Percentiles rank a stretch among this genome's conserved stretches.
Evolutionary conservation across 2,113 vertebrate genomes (phyloP).

Genomic region (Platichthys flesus): DNA sequence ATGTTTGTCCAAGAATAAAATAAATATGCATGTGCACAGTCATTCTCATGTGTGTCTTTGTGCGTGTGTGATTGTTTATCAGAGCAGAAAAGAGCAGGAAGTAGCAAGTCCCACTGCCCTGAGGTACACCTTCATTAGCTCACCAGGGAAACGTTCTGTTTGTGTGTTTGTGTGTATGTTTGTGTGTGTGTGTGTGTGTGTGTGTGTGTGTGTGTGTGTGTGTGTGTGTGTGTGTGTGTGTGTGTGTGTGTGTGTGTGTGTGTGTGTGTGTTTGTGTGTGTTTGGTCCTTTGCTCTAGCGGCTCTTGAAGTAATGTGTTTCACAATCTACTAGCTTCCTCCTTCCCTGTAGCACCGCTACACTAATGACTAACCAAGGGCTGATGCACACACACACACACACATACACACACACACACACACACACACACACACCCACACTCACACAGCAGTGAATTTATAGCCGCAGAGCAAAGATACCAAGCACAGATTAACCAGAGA

Average conservation of each 20-base stretch:
- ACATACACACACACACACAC: constrained; percentile 19
- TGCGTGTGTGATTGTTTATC: constrained; percentile 18
- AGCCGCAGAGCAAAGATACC: constrained; percentile 32
- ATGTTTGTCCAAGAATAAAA: constrained; percentile 20
- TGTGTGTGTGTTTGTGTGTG: constrained; percentile 9
- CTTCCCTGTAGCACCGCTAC: constrained; percentile 41
- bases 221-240: constrained; percentile 12
- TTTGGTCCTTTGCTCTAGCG: constrained; percentile 39
- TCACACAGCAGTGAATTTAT: constrained; percentile 17
- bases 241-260: constrained; percentile 10
- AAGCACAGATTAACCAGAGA: constrained; percentile 20
- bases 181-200: constrained; percentile 16
- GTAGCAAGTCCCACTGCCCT: constrained; percentile 35
- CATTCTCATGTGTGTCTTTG: not conserved
- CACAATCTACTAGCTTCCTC: constrained; percentile 53
- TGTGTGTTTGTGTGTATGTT: not conserved
- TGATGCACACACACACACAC: constrained; percentile 16
- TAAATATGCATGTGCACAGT: constrained; percentile 44
- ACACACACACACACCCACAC: constrained; percentile 10
- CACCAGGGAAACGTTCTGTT: constrained; percentile 19
- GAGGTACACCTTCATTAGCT: constrained; percentile 41
- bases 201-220: constrained; percentile 7
- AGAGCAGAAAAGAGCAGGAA: constrained; percentile 35
- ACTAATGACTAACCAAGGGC: constrained; percentile 63
- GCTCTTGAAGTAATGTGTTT: constrained; percentile 65